These are phyloP conservation scores for Heterotilapia buettikoferi DNA, from an alignment of 2,113 vertebrate species.

Conservation along the genomic window DNA sequence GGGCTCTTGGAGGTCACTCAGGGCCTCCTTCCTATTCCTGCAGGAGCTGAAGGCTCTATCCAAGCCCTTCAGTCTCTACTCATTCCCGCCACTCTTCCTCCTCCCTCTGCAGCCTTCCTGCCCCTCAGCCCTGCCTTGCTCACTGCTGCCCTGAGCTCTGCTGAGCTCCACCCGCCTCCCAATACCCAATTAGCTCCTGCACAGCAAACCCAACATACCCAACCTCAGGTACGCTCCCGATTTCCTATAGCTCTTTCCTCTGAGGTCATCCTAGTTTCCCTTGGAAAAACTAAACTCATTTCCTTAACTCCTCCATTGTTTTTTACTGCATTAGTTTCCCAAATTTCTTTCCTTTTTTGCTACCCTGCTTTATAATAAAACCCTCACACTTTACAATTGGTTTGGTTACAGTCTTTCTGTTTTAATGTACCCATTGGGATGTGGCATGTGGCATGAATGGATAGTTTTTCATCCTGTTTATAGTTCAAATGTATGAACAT, in stretches of 20 bases:
- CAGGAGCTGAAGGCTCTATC: constrained; percentile 58
- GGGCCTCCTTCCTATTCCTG: constrained; percentile 72
- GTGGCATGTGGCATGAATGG: not conserved
- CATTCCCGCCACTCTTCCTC: constrained; percentile 68
- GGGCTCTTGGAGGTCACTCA: constrained; percentile 77
- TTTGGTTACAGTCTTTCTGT: not conserved
- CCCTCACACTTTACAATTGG: not conserved
- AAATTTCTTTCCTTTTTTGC: not conserved
- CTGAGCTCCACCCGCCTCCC: constrained; percentile 59
- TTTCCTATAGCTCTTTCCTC: not conserved
- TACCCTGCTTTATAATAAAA: not conserved
- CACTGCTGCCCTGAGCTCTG: constrained; percentile 76
- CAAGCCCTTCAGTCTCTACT: constrained; percentile 74
- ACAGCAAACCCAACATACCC: constrained; percentile 65
- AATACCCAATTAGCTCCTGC: constrained; percentile 55
- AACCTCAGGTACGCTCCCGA: constrained; percentile 62
- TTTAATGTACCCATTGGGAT: not conserved
- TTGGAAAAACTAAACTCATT: not conserved
- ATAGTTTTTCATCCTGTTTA: not conserved
- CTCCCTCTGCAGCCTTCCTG: constrained; percentile 71
- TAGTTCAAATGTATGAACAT: not conserved
- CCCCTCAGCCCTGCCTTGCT: constrained; percentile 80
- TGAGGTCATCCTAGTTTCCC: not conserved
- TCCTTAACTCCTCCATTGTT: not conserved
- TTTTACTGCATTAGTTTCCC: not conserved